A percentile compares a stretch with the other conserved stretches of the same genome.
Conservation (phyloP, 2,113 vertebrate genomes). For the Otocyon megalotis region DNA sequence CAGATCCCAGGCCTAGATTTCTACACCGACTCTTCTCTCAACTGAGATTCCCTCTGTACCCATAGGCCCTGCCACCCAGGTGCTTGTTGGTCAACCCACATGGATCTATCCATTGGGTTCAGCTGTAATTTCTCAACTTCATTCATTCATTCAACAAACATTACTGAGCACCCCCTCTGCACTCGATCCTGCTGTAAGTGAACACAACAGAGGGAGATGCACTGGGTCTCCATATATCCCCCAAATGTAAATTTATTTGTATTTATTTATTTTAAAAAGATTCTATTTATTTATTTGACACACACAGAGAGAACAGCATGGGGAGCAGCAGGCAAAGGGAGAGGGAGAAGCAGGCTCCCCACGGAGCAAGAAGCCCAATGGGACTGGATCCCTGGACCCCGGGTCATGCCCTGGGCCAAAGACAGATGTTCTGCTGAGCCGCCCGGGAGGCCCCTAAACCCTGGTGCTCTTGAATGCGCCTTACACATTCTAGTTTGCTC, state of each 20-base stretch:
- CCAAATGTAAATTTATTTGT: background rate
- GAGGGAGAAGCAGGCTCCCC: too few relatives aligned
- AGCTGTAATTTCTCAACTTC: background rate
- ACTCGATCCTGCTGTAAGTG: rapidly evolving
- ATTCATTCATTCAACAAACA: background rate
- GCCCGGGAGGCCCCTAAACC: background rate
- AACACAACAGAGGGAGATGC: background rate
- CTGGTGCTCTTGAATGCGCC: background rate
- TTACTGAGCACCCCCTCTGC: background rate
- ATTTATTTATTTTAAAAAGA: too few relatives aligned
- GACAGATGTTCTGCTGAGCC: too few relatives aligned
- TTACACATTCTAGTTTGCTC: background rate
- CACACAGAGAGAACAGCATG: too few relatives aligned
- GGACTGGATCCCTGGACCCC: too few relatives aligned
- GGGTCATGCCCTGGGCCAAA: too few relatives aligned
- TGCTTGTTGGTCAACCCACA: too few relatives aligned
- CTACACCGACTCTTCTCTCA: background rate
- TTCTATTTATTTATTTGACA: too few relatives aligned
- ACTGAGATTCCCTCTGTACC: too few relatives aligned
- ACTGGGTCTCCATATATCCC: background rate
- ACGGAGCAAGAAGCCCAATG: too few relatives aligned
- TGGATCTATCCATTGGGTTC: rapidly evolving
- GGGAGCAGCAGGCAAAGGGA: too few relatives aligned
- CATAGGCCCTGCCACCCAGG: rapidly evolving
- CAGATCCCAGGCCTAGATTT: background rate